These are phyloP conservation scores for Trichoplusia ni DNA, from an alignment of 1,140 invertebrate species.

Conservation along the genomic window DNA sequence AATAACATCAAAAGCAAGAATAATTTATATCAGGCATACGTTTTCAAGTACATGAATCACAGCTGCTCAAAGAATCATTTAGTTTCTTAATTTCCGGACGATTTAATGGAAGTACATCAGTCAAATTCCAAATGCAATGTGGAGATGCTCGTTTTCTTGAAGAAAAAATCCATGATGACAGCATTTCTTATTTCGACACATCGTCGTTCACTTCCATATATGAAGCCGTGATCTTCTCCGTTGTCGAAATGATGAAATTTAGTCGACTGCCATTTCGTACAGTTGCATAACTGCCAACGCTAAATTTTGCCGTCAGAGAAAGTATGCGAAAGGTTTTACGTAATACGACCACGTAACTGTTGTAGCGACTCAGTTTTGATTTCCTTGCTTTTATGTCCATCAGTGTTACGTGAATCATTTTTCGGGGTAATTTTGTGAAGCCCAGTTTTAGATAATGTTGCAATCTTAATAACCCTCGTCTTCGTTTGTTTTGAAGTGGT, in stretches of 20 bases:
- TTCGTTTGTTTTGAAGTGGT: constrained; percentile 1
- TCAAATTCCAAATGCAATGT: neutral
- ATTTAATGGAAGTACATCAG: neutral
- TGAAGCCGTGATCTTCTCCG: constrained; percentile 64
- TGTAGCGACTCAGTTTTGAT: constrained; percentile 75
- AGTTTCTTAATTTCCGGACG: constrained; percentile 3
- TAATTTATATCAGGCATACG: constrained; percentile 4
- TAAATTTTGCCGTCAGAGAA: constrained; percentile 81
- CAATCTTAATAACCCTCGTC: constrained; percentile 16
- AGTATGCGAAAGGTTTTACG: constrained; percentile 80
- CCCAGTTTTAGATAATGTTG: constrained; percentile 32
- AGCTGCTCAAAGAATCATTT: no score
- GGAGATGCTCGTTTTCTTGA: constrained; percentile 5
- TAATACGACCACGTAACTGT: constrained; percentile 71
- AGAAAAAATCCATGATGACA: constrained; percentile 31
- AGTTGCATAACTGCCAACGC: constrained; percentile 71
- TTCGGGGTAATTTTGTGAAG: constrained; percentile 53
- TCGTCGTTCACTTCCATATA: constrained; percentile 53
- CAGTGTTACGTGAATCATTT: constrained; percentile 66
- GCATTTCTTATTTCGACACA: constrained; percentile 45
- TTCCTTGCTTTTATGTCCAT: constrained; percentile 77
- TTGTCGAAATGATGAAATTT: constrained; percentile 79
- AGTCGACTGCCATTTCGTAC: constrained; percentile 74
- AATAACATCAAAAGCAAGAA: neutral
- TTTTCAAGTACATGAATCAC: no score